Evolutionary conservation across 2,113 vertebrate genomes (phyloP).

Genomic region (Collichthys lucidus): DNA sequence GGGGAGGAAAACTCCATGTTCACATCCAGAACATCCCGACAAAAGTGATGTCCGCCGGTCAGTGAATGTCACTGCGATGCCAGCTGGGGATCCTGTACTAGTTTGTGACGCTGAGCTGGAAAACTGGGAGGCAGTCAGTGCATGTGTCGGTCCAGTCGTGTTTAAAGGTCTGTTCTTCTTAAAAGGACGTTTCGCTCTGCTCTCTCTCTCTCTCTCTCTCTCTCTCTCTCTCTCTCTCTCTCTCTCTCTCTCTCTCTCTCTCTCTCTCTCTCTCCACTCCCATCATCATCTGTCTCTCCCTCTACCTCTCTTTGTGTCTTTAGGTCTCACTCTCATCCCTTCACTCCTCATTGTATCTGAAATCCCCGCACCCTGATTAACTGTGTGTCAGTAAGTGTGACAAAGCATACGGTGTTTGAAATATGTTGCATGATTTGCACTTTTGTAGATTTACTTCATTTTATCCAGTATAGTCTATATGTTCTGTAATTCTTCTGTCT

Average conservation of each 20-base stretch:
- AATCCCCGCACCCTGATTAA: too few relatives aligned
- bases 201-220: slow-evolving; percentile 13
- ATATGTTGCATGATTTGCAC: not conserved
- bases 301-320: not conserved
- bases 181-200: slow-evolving; percentile 37
- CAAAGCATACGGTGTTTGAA: not conserved
- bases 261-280: slow-evolving; percentile 3
- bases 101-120: not conserved
- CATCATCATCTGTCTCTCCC: not conserved
- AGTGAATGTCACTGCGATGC: not conserved
- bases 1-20: slow-evolving; percentile 77
- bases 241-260: not conserved
- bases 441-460: not conserved
- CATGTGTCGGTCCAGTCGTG: not conserved
- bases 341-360: too few relatives aligned
- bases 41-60: slow-evolving; percentile 47
- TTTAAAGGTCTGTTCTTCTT: slow-evolving; percentile 10
- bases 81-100: fast-evolving
- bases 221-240: slow-evolving; percentile 1
- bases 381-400: not conserved
- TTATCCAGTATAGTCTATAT: not conserved
- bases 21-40: slow-evolving; percentile 77
- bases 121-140: not conserved
- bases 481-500: not conserved
- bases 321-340: not conserved